Conservation (phyloP, 2,113 vertebrate species). For the Ovis canadensis region DNA sequence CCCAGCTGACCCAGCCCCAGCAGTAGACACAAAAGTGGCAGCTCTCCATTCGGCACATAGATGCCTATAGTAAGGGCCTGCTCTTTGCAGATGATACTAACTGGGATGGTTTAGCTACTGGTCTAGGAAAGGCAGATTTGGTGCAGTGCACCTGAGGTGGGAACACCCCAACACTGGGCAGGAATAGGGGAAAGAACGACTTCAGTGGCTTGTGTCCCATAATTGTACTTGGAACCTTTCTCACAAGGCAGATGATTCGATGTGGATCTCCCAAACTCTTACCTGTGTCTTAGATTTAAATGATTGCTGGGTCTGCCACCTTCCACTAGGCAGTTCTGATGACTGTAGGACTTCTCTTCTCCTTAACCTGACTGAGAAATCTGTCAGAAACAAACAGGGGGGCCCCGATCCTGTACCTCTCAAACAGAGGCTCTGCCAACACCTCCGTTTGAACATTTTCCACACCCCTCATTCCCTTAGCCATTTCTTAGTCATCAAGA, state of each 20-base stretch:
- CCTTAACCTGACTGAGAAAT: neutral
- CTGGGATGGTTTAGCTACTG: neutral
- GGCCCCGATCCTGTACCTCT: accelerated
- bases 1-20: neutral
- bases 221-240: neutral
- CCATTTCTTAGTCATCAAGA: neutral
- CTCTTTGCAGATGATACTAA: neutral
- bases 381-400: neutral
- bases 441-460: accelerated
- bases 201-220: neutral
- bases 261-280: neutral
- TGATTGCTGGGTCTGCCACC: neutral
- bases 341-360: neutral
- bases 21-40: too few relatives aligned
- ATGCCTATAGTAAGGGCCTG: too few relatives aligned
- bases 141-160: neutral
- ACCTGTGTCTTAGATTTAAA: neutral
- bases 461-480: too few relatives aligned
- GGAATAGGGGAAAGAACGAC: neutral
- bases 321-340: neutral
- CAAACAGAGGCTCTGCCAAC: neutral
- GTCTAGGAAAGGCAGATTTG: neutral
- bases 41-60: neutral
- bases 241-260: neutral
- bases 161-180: neutral